These are phyloP conservation scores for Myotis yumanensis DNA, from an alignment of 2,113 vertebrate genomes.

Conservation along the genomic window DNA sequence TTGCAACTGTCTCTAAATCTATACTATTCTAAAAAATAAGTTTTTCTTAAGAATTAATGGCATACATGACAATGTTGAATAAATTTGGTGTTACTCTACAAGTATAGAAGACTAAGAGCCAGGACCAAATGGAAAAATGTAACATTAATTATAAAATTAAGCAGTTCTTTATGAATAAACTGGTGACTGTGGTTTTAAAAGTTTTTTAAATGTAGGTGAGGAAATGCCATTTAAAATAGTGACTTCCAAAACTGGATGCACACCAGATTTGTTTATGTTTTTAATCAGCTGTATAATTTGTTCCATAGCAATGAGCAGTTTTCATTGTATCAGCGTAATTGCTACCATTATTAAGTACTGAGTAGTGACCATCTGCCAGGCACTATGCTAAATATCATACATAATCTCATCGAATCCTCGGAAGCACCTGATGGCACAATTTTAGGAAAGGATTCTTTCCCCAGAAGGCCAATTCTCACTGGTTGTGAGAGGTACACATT, in stretches of 20 bases:
- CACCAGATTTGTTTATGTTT: background rate
- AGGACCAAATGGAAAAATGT: constrained; percentile 4
- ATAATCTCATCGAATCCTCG: background rate
- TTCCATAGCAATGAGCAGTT: background rate
- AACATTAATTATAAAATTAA: constrained; percentile 6
- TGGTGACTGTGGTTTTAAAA: background rate
- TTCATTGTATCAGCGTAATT: background rate
- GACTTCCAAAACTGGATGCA: background rate
- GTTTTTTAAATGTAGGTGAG: background rate
- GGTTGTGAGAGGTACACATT: background rate
- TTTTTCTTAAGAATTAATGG: background rate
- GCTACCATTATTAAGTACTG: background rate
- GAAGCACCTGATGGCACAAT: background rate
- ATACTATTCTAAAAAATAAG: background rate
- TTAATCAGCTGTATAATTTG: background rate
- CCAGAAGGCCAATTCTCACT: background rate
- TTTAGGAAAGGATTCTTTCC: background rate
- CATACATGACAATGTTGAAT: background rate
- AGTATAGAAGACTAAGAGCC: background rate
- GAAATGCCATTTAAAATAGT: background rate
- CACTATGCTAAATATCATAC: background rate
- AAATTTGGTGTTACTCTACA: background rate
- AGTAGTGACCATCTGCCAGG: background rate
- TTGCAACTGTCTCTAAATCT: background rate
- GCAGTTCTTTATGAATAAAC: background rate